These are phyloP conservation scores for Ophioninae sp. DNA, from an alignment of 2,888 invertebrate genomes.

Conservation along the genomic window DNA sequence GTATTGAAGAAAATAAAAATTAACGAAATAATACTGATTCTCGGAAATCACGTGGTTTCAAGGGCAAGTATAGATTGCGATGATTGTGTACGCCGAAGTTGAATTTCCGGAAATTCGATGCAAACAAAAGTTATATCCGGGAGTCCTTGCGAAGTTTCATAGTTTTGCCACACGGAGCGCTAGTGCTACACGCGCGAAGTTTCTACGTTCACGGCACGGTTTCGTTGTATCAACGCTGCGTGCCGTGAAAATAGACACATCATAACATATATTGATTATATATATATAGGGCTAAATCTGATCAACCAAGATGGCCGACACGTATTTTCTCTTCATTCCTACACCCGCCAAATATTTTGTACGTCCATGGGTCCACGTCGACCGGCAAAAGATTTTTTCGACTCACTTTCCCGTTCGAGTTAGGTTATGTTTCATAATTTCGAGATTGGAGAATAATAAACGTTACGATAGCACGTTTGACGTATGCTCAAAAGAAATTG, in stretches of 20 bases:
- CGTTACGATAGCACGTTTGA: constrained; percentile 1
- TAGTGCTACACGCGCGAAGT: neutral
- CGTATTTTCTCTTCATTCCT: too few species aligned
- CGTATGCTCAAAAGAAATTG: constrained; percentile 47
- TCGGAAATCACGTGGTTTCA: too few species aligned
- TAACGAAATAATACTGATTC: too few species aligned
- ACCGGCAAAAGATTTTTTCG: constrained; percentile 88
- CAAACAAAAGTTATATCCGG: neutral
- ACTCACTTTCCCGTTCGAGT: constrained; percentile 65
- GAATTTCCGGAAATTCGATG: neutral
- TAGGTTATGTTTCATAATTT: constrained; percentile 41
- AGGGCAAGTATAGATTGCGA: neutral
- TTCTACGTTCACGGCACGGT: constrained; percentile 88
- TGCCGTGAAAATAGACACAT: too few species aligned
- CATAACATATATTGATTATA: too few species aligned
- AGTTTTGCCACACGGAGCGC: neutral
- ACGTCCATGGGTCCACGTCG: constrained; percentile 97
- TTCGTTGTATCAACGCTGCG: too few species aligned
- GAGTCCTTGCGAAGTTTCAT: neutral
- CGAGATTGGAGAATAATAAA: neutral
- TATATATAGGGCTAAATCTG: too few species aligned
- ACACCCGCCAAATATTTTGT: constrained; percentile 75
- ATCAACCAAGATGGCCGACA: too few species aligned
- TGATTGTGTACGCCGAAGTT: neutral
- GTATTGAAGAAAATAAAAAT: too few species aligned